Evolutionary conservation across 2,797 vertebrate species (phyloP).

Genomic region (Neomorphus geoffroyi): DNA sequence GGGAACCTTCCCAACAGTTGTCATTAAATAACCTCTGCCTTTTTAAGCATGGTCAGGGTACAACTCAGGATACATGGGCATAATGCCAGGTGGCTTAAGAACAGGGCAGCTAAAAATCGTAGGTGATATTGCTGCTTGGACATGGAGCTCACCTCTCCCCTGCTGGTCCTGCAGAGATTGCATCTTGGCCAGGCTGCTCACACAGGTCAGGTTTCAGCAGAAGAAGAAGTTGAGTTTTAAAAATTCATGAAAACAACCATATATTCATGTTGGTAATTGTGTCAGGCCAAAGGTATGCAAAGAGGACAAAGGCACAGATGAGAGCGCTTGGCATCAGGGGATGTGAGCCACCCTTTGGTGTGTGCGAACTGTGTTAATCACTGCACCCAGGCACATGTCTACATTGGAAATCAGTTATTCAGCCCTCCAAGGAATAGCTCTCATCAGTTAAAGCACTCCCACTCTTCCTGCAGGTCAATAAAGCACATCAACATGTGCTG

Average conservation of each 20-base stretch:
- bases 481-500: neutral
- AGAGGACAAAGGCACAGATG: neutral
- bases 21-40: neutral
- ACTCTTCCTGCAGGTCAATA: neutral
- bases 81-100: neutral
- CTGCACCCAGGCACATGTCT: rapidly evolving
- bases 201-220: neutral
- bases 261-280: neutral
- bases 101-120: neutral
- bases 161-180: neutral
- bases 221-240: neutral
- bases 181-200: neutral
- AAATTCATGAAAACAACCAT: neutral
- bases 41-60: neutral
- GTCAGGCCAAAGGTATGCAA: neutral
- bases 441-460: neutral
- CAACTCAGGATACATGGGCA: neutral
- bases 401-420: neutral
- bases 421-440: neutral
- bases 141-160: neutral
- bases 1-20: neutral
- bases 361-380: rapidly evolving
- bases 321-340: neutral
- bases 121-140: neutral
- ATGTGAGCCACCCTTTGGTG: neutral